Evolutionary conservation across 2,797 vertebrate species (phyloP).

Genomic region (Taeniopygia guttata): DNA sequence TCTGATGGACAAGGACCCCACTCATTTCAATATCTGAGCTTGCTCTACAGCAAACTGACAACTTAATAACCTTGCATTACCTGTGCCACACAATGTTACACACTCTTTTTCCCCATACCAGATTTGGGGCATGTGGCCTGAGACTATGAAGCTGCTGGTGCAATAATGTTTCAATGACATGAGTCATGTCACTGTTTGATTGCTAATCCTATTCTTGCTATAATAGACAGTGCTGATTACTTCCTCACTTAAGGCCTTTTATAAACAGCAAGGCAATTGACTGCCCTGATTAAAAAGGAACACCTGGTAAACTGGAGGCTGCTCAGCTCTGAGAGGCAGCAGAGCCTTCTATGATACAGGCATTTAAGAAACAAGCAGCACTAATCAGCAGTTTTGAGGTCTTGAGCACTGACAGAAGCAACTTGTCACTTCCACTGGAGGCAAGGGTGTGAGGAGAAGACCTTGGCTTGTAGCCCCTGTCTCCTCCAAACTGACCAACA

Average conservation of each 20-base stretch:
- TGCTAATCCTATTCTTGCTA: constrained; percentile 25
- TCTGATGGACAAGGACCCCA: not conserved
- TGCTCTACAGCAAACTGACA: not conserved
- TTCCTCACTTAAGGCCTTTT: constrained; percentile 56
- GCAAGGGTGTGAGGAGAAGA: not conserved
- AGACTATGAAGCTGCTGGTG: not conserved
- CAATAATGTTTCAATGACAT: not conserved
- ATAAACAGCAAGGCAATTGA: constrained; percentile 22
- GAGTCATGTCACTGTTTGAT: constrained; percentile 2
- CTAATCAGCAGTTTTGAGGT: not conserved
- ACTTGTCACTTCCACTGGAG: not conserved
- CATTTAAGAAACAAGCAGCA: not conserved
- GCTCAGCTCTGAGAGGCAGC: not conserved
- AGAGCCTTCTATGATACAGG: not conserved
- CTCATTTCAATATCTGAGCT: not conserved
- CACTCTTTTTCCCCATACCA: not conserved
- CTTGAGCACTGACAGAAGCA: not conserved
- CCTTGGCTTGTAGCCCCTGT: not conserved
- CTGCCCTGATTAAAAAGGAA: constrained; percentile 48
- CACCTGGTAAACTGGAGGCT: constrained; percentile 41
- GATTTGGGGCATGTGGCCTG: not conserved
- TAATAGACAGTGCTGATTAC: constrained; percentile 34
- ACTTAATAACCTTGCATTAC: not conserved
- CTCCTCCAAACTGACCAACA: not conserved
- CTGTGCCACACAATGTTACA: not conserved